phyloP scores from a whole-genome alignment of 2,797 vertebrate species.

The Nannoperca obscura region DNA sequence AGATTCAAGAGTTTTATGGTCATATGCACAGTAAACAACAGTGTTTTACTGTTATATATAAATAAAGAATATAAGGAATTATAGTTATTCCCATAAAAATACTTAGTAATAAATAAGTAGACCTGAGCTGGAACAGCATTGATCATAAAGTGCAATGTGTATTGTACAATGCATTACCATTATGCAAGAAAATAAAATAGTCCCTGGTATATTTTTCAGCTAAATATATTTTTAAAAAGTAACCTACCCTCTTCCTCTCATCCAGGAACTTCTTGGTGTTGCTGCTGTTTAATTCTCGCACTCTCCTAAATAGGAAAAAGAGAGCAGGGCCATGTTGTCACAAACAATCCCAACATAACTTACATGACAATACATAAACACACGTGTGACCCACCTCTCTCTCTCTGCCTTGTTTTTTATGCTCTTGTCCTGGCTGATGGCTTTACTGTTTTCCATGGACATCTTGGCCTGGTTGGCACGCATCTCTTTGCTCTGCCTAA shows the following conservation, averaged over 20 bases:
- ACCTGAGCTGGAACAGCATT: too few species aligned
- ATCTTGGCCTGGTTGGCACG: conserved; percentile 97
- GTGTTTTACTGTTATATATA: too few species aligned
- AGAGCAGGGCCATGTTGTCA: background rate
- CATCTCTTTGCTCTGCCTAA: conserved; percentile 98
- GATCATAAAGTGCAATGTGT: too few species aligned
- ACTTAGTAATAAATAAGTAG: too few species aligned
- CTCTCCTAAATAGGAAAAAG: conserved; percentile 85
- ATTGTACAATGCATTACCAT: background rate
- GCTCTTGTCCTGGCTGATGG: conserved; percentile 98
- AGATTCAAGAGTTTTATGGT: too few species aligned
- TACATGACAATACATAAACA: background rate
- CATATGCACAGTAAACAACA: too few species aligned
- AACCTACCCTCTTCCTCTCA: conserved; percentile 94
- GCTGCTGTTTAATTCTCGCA: conserved; percentile 98
- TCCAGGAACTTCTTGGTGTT: conserved; percentile 99
- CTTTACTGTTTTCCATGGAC: conserved; percentile 99
- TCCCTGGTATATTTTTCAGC: background rate
- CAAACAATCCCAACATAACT: background rate
- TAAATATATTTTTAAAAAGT: background rate
- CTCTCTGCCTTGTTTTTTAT: conserved; percentile 99
- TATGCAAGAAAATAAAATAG: background rate
- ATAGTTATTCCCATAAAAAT: too few species aligned
- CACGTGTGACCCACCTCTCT: conserved; percentile 88
- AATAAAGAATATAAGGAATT: too few species aligned